phyloP scores from a whole-genome alignment of 2,797 vertebrate genomes.

The Crenuchus spilurus region DNA sequence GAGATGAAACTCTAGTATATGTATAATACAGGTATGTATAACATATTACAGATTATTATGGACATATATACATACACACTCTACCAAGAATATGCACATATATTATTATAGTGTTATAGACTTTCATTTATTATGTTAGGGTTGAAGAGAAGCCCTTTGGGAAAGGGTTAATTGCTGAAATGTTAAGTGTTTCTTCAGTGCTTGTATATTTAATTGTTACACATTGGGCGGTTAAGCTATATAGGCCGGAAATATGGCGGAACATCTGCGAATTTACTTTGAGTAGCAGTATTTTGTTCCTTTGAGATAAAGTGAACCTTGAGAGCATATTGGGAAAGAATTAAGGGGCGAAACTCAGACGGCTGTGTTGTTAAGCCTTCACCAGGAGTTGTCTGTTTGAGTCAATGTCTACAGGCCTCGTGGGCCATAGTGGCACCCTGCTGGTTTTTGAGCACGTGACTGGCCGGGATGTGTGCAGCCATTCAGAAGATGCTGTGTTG shows the following conservation, averaged over 20 bases:
- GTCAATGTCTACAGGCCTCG: conserved; percentile 63
- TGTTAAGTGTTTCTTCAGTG: conserved; percentile 46
- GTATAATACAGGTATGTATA: too few relatives aligned
- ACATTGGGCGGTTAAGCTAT: conserved; percentile 53
- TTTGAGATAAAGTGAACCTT: conserved; percentile 72
- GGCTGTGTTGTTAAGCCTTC: conserved; percentile 58
- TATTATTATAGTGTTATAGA: too few relatives aligned
- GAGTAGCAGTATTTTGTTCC: conserved; percentile 61
- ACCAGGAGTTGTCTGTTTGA: conserved; percentile 69
- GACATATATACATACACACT: too few relatives aligned
- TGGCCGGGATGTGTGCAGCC: conserved; percentile 43
- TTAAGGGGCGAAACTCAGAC: conserved; percentile 74
- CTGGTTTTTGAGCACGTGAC: conserved; percentile 53
- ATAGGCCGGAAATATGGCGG: conserved; percentile 65
- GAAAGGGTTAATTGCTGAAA: not conserved
- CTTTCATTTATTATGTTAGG: too few relatives aligned
- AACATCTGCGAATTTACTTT: conserved; percentile 79
- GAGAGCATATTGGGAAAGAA: conserved; percentile 79
- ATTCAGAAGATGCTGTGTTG: not conserved
- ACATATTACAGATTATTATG: too few relatives aligned
- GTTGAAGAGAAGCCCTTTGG: too few relatives aligned
- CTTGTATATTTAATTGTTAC: conserved; percentile 66
- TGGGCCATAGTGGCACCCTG: conserved; percentile 68
- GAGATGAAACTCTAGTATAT: too few relatives aligned
- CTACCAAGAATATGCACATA: too few relatives aligned